Percentiles rank a stretch among this genome's conserved stretches.
Evolutionary conservation across 2,888 invertebrate species (phyloP).

Genomic region (Pycnomerus fuliginosus): DNA sequence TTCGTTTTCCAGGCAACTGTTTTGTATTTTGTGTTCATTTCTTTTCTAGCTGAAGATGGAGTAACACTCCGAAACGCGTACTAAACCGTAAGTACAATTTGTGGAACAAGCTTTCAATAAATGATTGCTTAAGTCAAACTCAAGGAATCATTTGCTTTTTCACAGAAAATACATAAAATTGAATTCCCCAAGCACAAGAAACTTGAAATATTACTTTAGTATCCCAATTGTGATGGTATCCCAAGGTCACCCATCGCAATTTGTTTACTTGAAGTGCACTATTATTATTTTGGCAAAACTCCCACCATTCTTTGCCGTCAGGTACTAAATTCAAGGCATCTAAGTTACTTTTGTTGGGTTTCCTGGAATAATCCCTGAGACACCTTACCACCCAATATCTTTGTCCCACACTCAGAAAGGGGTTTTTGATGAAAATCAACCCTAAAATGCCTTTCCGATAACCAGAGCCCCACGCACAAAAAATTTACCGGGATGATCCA

Average conservation of each 20-base stretch:
- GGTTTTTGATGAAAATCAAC: slow-evolving; percentile 79
- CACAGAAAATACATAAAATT: no score
- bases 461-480: not conserved
- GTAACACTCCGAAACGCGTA: no score
- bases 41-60: no score
- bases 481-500: slow-evolving; percentile 59
- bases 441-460: slow-evolving; percentile 52
- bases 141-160: no score
- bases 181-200: no score
- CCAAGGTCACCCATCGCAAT: slow-evolving; percentile 92
- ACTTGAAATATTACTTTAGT: no score
- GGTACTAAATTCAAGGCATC: slow-evolving; percentile 55
- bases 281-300: slow-evolving; percentile 53
- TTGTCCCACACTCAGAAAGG: slow-evolving; percentile 77
- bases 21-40: no score
- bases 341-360: slow-evolving; percentile 71
- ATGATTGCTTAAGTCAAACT: no score
- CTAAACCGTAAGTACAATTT: no score
- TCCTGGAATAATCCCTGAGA: slow-evolving; percentile 71
- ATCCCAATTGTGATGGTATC: slow-evolving; percentile 98
- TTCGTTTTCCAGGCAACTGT: no score
- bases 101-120: no score
- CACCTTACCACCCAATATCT: slow-evolving; percentile 81
- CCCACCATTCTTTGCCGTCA: slow-evolving; percentile 64
- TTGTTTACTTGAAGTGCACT: slow-evolving; percentile 51